Evolutionary conservation across 2,797 vertebrate species (phyloP).

Genomic region (Urosaurus nigricauda): DNA sequence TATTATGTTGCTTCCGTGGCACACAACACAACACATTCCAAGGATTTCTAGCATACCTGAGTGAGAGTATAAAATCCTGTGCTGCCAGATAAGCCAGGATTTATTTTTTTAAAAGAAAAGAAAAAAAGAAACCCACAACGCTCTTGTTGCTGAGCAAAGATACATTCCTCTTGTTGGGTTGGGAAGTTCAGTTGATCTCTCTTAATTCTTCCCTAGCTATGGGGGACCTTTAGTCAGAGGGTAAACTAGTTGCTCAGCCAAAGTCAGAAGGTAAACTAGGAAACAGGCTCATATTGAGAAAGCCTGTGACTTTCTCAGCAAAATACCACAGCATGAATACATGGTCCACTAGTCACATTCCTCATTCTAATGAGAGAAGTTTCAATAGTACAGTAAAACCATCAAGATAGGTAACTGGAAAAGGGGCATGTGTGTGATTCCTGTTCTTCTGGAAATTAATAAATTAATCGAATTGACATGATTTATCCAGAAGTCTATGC

Average conservation of each 20-base stretch:
- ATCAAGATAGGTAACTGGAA: not conserved
- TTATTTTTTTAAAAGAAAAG: conserved; percentile 4
- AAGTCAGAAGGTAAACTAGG: not conserved
- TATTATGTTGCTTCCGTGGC: accelerated
- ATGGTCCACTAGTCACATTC: not conserved
- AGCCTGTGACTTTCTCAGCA: not conserved
- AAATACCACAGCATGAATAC: not conserved
- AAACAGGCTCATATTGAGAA: not conserved
- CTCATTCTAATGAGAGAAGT: not conserved
- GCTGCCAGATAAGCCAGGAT: not conserved
- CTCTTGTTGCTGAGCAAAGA: not conserved
- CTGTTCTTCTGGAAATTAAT: not conserved
- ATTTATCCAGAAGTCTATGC: not conserved
- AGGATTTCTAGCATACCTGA: conserved; percentile 36
- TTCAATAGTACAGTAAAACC: not conserved
- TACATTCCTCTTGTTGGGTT: not conserved
- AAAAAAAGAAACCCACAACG: not conserved
- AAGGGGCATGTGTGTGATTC: accelerated
- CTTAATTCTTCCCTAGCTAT: not conserved
- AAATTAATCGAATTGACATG: not conserved
- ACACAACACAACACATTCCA: conserved; percentile 14
- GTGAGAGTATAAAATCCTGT: not conserved
- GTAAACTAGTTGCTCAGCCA: not conserved
- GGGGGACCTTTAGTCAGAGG: not conserved
- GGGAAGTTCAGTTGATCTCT: not conserved